phyloP scores from a whole-genome alignment of 2,113 vertebrate species.

The Sturnus vulgaris region DNA sequence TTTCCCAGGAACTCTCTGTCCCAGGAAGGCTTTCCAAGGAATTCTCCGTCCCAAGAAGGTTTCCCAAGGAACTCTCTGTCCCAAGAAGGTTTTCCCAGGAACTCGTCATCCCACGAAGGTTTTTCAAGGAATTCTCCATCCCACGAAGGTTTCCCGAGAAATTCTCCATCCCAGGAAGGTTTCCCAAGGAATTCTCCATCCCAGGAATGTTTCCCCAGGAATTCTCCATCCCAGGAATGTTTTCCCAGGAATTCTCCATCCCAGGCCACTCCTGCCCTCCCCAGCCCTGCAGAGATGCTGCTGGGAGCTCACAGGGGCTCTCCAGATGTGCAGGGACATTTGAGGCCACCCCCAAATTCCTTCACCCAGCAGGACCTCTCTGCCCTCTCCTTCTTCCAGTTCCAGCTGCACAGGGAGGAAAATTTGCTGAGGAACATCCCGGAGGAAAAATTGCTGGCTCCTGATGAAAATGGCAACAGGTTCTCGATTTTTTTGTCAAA shows the following conservation, averaged over 20 bases:
- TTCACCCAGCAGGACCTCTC: conserved; percentile 18
- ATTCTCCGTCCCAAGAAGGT: accelerated
- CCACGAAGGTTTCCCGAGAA: accelerated
- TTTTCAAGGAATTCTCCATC: accelerated
- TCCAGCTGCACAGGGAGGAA: conserved; percentile 77
- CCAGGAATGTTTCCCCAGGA: accelerated
- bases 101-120: not conserved
- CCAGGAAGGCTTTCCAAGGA: not conserved
- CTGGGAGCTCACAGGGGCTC: not conserved
- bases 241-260: not conserved
- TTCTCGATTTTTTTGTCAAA: conserved; percentile 7
- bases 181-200: no score
- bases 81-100: not conserved
- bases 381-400: conserved; percentile 74
- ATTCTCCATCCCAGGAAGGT: accelerated
- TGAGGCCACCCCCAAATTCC: not conserved
- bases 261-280: not conserved
- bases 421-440: conserved; percentile 58
- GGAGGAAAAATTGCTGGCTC: conserved; percentile 57
- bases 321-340: not conserved
- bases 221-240: not conserved
- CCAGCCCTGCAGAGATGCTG: not conserved
- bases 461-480: conserved; percentile 72
- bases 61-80: accelerated
- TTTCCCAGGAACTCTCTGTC: accelerated